Conservation (phyloP, 2,113 vertebrate genomes). For the Piprites chloris region DNA sequence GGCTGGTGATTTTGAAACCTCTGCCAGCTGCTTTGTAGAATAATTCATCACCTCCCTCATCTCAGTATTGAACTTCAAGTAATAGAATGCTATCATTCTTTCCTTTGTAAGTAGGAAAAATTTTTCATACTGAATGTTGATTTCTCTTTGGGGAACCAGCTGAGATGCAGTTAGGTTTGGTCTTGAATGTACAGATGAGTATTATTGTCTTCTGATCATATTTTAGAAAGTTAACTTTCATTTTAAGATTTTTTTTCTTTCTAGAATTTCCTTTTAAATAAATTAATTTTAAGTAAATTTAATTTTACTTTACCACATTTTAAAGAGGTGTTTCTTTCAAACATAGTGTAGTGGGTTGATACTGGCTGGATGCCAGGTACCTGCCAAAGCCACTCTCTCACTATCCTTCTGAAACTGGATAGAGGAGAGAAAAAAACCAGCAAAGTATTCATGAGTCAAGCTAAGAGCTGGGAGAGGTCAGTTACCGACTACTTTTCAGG, state of each 20-base stretch:
- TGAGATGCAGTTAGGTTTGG: conserved; percentile 11
- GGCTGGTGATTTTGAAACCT: too few relatives aligned
- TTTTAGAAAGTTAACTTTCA: conserved; percentile 27
- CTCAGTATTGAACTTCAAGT: neutral
- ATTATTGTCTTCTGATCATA: conserved; percentile 18
- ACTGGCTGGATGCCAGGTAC: too few relatives aligned
- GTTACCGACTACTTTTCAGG: too few relatives aligned
- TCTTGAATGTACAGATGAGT: conserved; percentile 21
- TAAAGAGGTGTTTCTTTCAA: neutral
- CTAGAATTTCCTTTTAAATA: neutral
- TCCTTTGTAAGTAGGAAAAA: conserved; percentile 10
- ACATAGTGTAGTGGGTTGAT: too few relatives aligned
- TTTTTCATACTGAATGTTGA: neutral
- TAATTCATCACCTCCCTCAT: too few relatives aligned
- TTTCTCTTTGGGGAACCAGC: neutral
- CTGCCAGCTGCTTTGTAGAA: too few relatives aligned
- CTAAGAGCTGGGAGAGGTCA: too few relatives aligned
- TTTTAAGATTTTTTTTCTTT: conserved; percentile 10
- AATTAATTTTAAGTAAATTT: neutral
- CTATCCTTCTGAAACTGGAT: too few relatives aligned
- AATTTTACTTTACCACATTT: neutral
- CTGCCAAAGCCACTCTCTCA: too few relatives aligned
- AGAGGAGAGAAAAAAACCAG: too few relatives aligned
- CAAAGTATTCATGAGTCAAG: too few relatives aligned
- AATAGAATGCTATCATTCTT: conserved; percentile 32